Evolutionary conservation across 2,113 vertebrate genomes (phyloP), one percentile per base, ranked within the genome.

Genomic region (Pipa parva): DNA sequence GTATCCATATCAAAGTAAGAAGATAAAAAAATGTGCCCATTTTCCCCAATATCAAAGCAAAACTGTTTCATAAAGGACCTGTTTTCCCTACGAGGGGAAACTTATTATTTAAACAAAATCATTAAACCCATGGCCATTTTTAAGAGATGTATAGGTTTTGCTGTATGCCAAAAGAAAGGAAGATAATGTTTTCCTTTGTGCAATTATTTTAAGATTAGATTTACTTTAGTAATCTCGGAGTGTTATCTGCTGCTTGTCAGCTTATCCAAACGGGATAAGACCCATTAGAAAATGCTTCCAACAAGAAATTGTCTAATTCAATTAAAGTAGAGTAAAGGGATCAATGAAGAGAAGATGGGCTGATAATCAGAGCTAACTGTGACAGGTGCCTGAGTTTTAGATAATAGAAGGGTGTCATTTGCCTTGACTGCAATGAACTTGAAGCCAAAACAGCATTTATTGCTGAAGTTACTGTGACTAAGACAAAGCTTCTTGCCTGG

Each of bases 291-390:
- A 58, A 36, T 39, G 54, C 36, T 66, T 29, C 52, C 39, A 57
- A 66, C 51, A 58, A 49, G 54, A 66, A 66, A 66, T 66, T 58
- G 54, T 58, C 63, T 66, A 48, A 66, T 66, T 66, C 54, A 66
- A 66, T 66, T 66, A 66, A 48, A 18, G 29, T 25, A 48, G 54
- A 57, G 63, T 48, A 66, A 57, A 66, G 28, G 18, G 39, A 66
- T 66, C 63, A 58, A 66, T 66, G 49, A 58, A 26, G 42, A 45
- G 24, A 28, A 49, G 63, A 56, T 66, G 8, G 29, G 18, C 37
- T 58, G 52, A 66, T 58, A 66, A 66, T 45, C 39, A 49, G 52
- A 21, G 27, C 21, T 36, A 66, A 48, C 15, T 12, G 18, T 49
- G 63, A 25, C 42, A 24, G 20, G 18, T n/a, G 18, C 45, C 22